Conservation (phyloP, 2,888 invertebrate genomes). For the Drosophila bunnanda region DNA sequence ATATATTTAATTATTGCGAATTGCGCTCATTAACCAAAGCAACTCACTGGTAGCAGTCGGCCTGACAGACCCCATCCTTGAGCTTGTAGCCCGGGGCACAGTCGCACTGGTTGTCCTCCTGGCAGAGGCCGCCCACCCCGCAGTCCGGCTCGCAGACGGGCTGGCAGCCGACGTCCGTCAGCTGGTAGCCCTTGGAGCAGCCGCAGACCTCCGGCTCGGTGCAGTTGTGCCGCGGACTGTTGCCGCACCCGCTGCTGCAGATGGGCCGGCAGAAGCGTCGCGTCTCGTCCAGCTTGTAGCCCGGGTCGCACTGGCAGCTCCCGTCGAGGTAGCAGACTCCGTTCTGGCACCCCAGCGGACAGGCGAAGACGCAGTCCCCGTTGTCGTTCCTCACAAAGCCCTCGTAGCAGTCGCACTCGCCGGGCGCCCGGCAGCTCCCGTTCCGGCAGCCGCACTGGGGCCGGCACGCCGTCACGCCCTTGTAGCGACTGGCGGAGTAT, state of each 20-base stretch:
- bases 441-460: slow-evolving; percentile 81
- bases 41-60: slow-evolving; percentile 83
- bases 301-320: slow-evolving; percentile 88
- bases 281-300: slow-evolving; percentile 86
- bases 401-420: slow-evolving; percentile 80
- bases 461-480: slow-evolving; percentile 66
- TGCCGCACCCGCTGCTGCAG: slow-evolving; percentile 85
- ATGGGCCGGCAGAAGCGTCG: slow-evolving; percentile 87
- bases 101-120: slow-evolving; percentile 86
- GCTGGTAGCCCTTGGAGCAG: slow-evolving; percentile 84
- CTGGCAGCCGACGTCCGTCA: slow-evolving; percentile 79
- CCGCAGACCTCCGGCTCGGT: slow-evolving; percentile 84
- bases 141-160: slow-evolving; percentile 82
- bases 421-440: slow-evolving; percentile 78
- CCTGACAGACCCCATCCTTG: slow-evolving; percentile 82
- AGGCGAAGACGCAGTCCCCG: slow-evolving; percentile 82
- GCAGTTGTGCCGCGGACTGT: slow-evolving; percentile 78
- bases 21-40: rapidly evolving
- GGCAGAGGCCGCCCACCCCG: slow-evolving; percentile 86
- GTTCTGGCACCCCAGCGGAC: slow-evolving; percentile 86
- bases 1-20: neutral
- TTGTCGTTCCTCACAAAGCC: slow-evolving; percentile 81
- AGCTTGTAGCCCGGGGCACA: slow-evolving; percentile 86
- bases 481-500: slow-evolving; percentile 83
- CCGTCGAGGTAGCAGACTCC: slow-evolving; percentile 86